Conservation (phyloP, 2,888 invertebrate species). For the Syritta pipiens region DNA sequence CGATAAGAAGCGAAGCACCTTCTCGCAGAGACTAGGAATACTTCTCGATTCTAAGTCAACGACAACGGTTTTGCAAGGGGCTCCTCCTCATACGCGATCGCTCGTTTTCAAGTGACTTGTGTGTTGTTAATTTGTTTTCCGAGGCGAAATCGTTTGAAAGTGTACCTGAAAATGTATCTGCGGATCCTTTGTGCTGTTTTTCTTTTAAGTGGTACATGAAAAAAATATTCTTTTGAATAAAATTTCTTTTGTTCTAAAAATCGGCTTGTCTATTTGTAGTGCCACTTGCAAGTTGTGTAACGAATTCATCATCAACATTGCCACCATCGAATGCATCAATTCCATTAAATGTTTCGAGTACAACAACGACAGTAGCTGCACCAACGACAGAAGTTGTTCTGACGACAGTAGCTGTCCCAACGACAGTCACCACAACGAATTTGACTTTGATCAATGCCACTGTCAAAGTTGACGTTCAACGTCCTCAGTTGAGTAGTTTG, state of each 20-base stretch:
- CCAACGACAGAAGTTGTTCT: too few species aligned
- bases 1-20: conserved; percentile 38
- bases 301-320: conserved; percentile 6
- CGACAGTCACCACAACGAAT: too few species aligned
- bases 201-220: conserved; percentile 49
- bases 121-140: too few species aligned
- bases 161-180: conserved; percentile 23
- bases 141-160: too few species aligned
- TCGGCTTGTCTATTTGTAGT: conserved; percentile 45
- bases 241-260: conserved; percentile 1
- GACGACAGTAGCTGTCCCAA: too few species aligned
- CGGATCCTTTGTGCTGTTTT: conserved; percentile 46
- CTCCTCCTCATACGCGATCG: too few species aligned
- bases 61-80: too few species aligned
- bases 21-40: conserved; percentile 3
- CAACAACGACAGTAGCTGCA: too few species aligned
- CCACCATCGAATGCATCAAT: too few species aligned
- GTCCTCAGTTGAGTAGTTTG: conserved; percentile 57
- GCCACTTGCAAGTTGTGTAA: conserved; percentile 36
- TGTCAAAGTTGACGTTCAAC: conserved; percentile 22
- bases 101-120: too few species aligned
- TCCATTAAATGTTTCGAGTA: too few species aligned
- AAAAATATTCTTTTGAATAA: neutral
- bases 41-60: neutral
- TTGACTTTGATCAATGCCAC: neutral